A percentile compares a stretch with the other conserved stretches of the same genome.
Evolutionary conservation across 2,113 vertebrate species (phyloP).

Genomic region (Lutjanus erythropterus): DNA sequence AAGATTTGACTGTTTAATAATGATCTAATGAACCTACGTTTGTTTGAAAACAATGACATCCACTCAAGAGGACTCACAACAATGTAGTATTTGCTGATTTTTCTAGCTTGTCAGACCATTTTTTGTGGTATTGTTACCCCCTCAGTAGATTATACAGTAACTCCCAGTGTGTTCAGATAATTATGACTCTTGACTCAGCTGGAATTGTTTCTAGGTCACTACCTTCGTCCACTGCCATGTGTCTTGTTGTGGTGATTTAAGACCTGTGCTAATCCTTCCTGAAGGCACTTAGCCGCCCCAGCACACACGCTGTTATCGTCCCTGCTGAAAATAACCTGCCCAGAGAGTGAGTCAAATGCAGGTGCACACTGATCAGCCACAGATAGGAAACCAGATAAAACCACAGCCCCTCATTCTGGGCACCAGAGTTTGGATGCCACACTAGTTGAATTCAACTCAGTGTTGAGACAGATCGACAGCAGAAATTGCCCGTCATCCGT

Average conservation of each 20-base stretch:
- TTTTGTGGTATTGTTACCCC: background rate
- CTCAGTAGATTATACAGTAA: background rate
- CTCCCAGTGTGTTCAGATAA: constrained; percentile 2
- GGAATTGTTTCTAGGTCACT: constrained; percentile 38
- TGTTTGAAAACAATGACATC: constrained; percentile 14
- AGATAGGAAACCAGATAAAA: background rate
- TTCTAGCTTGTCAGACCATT: background rate
- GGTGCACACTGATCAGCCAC: constrained; percentile 11
- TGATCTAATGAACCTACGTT: background rate
- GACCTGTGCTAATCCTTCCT: constrained; percentile 61
- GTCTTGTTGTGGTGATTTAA: constrained; percentile 51
- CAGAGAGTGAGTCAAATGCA: constrained; percentile 32
- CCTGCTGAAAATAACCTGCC: constrained; percentile 61
- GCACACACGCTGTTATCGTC: constrained; percentile 2
- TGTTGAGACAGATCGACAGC: background rate
- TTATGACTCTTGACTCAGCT: constrained; percentile 36
- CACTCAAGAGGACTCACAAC: background rate
- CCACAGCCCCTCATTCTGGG: background rate
- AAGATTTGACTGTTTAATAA: constrained; percentile 19
- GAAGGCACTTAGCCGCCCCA: constrained; percentile 33
- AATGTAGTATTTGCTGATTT: constrained; percentile 7
- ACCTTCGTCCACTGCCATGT: constrained; percentile 18
- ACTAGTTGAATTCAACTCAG: background rate
- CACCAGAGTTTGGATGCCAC: background rate
- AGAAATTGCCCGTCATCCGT: background rate